A percentile compares a stretch with the other conserved stretches of the same genome.
phyloP scores from a whole-genome alignment of 2,888 invertebrate species.

The Paralinhomoeus sp. region DNA sequence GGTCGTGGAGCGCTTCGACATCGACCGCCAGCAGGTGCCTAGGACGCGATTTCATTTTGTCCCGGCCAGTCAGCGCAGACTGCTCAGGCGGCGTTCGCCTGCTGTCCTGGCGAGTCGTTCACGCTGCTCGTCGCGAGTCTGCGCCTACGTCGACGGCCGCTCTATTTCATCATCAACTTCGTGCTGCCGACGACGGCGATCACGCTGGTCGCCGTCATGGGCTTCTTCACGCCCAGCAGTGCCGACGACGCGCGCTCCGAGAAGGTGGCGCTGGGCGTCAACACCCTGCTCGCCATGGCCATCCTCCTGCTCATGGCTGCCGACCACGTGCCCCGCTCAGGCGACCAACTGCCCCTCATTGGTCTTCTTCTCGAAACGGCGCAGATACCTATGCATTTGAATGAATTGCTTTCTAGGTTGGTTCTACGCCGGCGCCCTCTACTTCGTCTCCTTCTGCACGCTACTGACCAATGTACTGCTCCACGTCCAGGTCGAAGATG shows the following conservation, averaged over 20 bases:
- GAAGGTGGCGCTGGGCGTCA: conserved; percentile 25
- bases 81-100: background rate
- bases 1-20: background rate
- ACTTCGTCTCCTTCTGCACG: conserved; percentile 31
- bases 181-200: conserved; percentile 30
- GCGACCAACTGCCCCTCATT: conserved; percentile 32
- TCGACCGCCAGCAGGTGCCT: background rate
- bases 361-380: too few species aligned
- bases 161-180: conserved; percentile 16
- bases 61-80: too few species aligned
- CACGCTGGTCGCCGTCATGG: conserved; percentile 27
- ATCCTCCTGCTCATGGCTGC: conserved; percentile 31
- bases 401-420: too few species aligned
- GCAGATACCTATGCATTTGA: too few species aligned
- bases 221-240: conserved; percentile 30
- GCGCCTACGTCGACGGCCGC: conserved; percentile 2
- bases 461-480: conserved; percentile 31
- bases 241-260: conserved; percentile 24
- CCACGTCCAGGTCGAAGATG: conserved; percentile 31
- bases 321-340: conserved; percentile 33
- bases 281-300: conserved; percentile 25
- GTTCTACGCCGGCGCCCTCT: conserved; percentile 32
- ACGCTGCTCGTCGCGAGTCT: conserved; percentile 1
- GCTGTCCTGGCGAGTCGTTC: background rate
- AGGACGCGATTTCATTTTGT: background rate